Evolutionary conservation across 2,113 vertebrate species (phyloP).

Genomic region (Charadrius vociferus): DNA sequence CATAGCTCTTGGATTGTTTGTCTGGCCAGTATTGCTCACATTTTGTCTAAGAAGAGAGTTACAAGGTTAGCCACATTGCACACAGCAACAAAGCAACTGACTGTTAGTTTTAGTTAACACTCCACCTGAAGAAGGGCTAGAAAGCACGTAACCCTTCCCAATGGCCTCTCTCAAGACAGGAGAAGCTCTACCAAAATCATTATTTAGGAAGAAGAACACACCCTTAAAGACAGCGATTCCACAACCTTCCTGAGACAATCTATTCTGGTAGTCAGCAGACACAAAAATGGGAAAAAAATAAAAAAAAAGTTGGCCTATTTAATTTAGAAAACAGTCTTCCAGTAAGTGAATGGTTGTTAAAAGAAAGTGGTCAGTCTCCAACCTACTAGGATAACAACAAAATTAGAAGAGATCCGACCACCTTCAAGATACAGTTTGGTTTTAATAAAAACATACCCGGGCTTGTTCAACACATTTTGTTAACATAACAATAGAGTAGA

Average conservation of each 20-base stretch:
- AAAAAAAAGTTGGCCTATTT: background rate
- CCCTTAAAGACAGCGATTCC: accelerated
- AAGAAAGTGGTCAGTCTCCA: background rate
- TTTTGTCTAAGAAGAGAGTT: constrained; percentile 83
- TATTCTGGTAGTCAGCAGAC: background rate
- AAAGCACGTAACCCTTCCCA: background rate
- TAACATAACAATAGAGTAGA: constrained; percentile 91
- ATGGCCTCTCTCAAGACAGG: background rate
- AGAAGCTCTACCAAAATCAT: background rate
- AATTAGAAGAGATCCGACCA: background rate
- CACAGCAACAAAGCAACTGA: background rate
- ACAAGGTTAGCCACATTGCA: background rate
- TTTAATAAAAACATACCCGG: constrained; percentile 84
- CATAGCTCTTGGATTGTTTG: constrained; percentile 77
- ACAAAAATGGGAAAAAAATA: background rate
- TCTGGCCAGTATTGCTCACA: constrained; percentile 95
- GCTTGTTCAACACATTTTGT: constrained; percentile 94
- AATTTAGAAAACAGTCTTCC: background rate
- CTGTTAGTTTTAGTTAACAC: background rate
- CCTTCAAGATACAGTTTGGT: background rate
- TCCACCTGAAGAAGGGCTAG: background rate
- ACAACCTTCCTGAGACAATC: background rate
- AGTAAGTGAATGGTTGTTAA: background rate
- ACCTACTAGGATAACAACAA: background rate
- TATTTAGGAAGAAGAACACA: background rate